Evolutionary conservation across 1,140 invertebrate genomes (phyloP), one percentile per base, ranked within the genome.

Genomic region (Habropoda laboriosa): DNA sequence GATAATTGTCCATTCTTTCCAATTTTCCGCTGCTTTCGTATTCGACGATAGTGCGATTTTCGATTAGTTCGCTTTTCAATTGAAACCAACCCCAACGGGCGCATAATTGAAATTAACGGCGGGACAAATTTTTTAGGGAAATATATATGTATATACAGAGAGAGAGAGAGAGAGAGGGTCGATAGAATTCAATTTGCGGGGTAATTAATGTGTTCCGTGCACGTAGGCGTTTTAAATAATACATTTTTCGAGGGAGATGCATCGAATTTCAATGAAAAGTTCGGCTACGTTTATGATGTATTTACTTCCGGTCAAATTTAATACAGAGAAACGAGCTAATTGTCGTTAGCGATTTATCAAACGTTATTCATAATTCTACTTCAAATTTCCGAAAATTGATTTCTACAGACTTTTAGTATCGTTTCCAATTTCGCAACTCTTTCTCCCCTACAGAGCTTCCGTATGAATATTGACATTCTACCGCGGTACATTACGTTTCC

Each of bases 81-180:
- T 42, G 76, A 60, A 79, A 53, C 67, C 57, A 38, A 55, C 38
- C 38, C 68, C 21, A 12, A 35, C 45, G 57, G 30, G n/a, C 1
- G 18, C n/a, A 60, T 61, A 78, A 78, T 78, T 71, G 73, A 70
- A 77, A 77, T 70, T 77, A 70, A 70, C 75, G 53, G 16, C 12
- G 61, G 30, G 32, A 38, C 49, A 47, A 16, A 24, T 58, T 67
- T 40, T 73, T 60, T 47, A 18, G 12, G 7, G 21, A 42, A 12
- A 6, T 18, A 55, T n/a, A n/a, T n/a, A n/a, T n/a, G n/a, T n/a
- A n/a, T n/a, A n/a, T n/a, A n/a, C n/a, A n/a, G n/a, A n/a, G 21
- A 58, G 32, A 7, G 4, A 32, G 18, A 24, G 16, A 12, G 40
- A 12, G 21, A n/a, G 18, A 21, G 24, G 63, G 5, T 67, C 32